Percentiles rank a stretch among this genome's conserved stretches.
phyloP scores from a whole-genome alignment of 2,888 invertebrate genomes.

The Hecatera dysodea region DNA sequence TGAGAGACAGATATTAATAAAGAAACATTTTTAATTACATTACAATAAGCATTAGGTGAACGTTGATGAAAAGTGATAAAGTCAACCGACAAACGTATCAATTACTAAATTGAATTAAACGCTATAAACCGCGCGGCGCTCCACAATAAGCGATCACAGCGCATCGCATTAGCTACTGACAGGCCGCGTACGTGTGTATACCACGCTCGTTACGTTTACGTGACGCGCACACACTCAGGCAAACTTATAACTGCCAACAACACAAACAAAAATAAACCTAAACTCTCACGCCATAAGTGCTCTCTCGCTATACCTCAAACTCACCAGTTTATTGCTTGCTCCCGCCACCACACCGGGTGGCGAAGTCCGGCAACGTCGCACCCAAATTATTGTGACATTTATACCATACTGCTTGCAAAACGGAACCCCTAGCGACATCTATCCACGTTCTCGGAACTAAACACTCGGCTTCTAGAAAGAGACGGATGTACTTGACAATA shows the following conservation, averaged over 20 bases:
- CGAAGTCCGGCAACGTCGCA: slow-evolving; percentile 90
- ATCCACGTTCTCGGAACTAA: slow-evolving; percentile 74
- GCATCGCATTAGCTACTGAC: slow-evolving; percentile 90
- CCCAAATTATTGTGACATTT: slow-evolving; percentile 89
- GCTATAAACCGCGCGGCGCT: slow-evolving; percentile 87
- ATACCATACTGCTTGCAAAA: slow-evolving; percentile 79
- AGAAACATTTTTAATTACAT: slow-evolving; percentile 46
- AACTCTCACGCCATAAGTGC: slow-evolving; percentile 70
- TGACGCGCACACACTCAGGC: slow-evolving; percentile 86
- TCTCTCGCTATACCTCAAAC: slow-evolving; percentile 71
- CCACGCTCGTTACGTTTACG: slow-evolving; percentile 89
- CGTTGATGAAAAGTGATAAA: slow-evolving; percentile 73
- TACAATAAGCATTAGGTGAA: slow-evolving; percentile 39
- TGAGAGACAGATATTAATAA: slow-evolving; percentile 17
- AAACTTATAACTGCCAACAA: slow-evolving; percentile 74
- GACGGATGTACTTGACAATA: slow-evolving; percentile 89
- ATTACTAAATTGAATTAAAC: slow-evolving; percentile 91
- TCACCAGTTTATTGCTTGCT: slow-evolving; percentile 82
- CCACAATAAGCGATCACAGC: slow-evolving; percentile 89
- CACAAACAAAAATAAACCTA: slow-evolving; percentile 76
- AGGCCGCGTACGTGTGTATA: slow-evolving; percentile 87
- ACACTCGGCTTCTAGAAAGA: slow-evolving; percentile 85
- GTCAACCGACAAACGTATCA: slow-evolving; percentile 87
- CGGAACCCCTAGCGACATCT: slow-evolving; percentile 87
- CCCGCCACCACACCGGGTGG: slow-evolving; percentile 87